phyloP scores from a whole-genome alignment of 2,888 invertebrate genomes.

The Drosophila siamana region DNA sequence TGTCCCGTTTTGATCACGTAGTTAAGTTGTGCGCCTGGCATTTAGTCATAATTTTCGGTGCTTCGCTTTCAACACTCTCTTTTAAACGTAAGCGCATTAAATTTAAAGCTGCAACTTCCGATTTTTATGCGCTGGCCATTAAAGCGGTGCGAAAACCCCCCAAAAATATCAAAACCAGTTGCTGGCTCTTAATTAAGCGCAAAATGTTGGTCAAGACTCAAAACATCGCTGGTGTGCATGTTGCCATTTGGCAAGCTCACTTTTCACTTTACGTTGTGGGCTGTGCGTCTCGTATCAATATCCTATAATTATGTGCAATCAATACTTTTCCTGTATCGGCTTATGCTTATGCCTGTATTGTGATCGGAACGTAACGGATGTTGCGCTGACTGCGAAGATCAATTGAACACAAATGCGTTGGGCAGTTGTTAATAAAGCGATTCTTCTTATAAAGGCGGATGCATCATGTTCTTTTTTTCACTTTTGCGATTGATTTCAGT shows the following conservation, averaged over 20 bases:
- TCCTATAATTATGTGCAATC: constrained; percentile 79
- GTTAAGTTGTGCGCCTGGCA: constrained; percentile 10
- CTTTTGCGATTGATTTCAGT: constrained; percentile 31
- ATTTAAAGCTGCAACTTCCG: constrained; percentile 78
- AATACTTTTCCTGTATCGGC: constrained; percentile 74
- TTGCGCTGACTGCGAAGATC: constrained; percentile 31
- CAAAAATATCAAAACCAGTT: constrained; percentile 63
- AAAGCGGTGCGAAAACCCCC: constrained; percentile 8
- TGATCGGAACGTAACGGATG: constrained; percentile 47
- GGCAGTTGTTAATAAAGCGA: constrained; percentile 46
- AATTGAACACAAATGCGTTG: constrained; percentile 20
- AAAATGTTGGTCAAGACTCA: constrained; percentile 64
- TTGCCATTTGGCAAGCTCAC: constrained; percentile 32
- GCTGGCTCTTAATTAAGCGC: constrained; percentile 64
- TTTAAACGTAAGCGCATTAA: constrained; percentile 69
- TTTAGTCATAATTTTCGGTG: constrained; percentile 20
- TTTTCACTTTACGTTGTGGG: constrained; percentile 44
- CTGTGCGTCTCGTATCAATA: constrained; percentile 45
- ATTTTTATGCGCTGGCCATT: constrained; percentile 64
- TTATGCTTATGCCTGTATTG: constrained; percentile 40
- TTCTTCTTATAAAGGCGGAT: constrained; percentile 47
- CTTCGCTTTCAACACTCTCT: constrained; percentile 62
- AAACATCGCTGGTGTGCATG: not conserved
- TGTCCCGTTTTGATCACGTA: constrained; percentile 12
- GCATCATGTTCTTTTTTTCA: constrained; percentile 10